Base-by-base conservation (phyloP, 2,797 vertebrate species). In the Xyrichtys novacula region DNA sequence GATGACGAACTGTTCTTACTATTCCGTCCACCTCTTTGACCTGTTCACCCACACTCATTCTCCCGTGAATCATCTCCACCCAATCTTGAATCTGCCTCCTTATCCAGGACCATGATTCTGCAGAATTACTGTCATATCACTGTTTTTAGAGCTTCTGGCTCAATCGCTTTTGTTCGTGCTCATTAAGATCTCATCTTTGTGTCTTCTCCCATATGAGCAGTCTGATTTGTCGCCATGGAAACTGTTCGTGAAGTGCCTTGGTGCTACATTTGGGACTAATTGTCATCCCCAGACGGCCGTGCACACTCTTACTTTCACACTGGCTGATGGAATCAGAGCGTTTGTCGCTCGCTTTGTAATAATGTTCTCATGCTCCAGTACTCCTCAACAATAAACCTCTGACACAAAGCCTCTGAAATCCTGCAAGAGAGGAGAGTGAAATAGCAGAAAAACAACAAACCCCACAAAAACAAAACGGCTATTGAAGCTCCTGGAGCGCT, bases 201-300 rank as follows among this genome's bases (percentile, higher is more conserved):
- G 48, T 47, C 74, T 23, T 22, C 59, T 69, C 63, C 58, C n/a
- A 58, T 11, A 64, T 78, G 80, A 83, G 78, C 83, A 70, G 72
- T 74, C 82, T 84, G 83, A 86, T 85, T 74, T 71, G 88, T 90
- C 60, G 62, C 73, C 89, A 89, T 90, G 89, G 88, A 88, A 88
- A 91, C 91, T 49, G 81, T 67, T 79, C 65, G 26, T 62, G 76
- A 73, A 85, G 77, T 55, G 65, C 68, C 65, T 71, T 10, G 40
- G 59, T 22, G 78, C 74, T 74, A 79, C 84, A 67, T 84, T 76
- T 71, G 73, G 69, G 80, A 84, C 65, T 85, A 82, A 87, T 80
- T 87, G 81, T 84, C 64, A 52, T 65, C 61, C 48, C 60, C 79
- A 80, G 73, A 80, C 73, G 84, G 71, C 75, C 80, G 71, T n/a